Base-by-base conservation (phyloP, 2,888 invertebrate species). In the Lithophane socia region DNA sequence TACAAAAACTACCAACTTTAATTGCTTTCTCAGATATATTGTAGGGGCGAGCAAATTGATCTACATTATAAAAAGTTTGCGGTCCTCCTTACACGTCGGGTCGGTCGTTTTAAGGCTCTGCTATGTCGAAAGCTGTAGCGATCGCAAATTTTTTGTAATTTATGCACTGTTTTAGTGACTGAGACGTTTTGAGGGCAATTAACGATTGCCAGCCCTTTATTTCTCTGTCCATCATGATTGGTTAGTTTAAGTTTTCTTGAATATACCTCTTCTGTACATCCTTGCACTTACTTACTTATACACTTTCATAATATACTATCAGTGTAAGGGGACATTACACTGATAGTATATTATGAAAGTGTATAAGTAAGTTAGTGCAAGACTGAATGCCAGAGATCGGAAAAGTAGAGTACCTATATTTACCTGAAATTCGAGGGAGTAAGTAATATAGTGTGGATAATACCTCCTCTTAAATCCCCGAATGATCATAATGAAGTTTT, bases 1-100 rank as follows among this genome's bases (percentile, higher is more conserved):
- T 70, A 83, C n/a, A 83, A 76, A 84, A 83, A n/a, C 82, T 69
- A 80, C 63, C 63, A 81, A 83, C 76, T 83, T 85, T 83, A 83
- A 83, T 83, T 83, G 85, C 83, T 85, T 81, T 83, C 77, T 81
- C 63, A 76, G 85, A 85, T 85, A 84, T 84, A 83, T 83, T 76
- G 81, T 80, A 84, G 85, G 75, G 81, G 83, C 77, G 70, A 81
- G 77, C 76, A 85, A 83, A 83, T 85, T 83, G 83, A 81, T 85
- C 82, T 77, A 77, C 82, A 85, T 83, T 85, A 83, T 85, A 83
- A 83, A 84, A 83, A 83, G 83, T 83, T 83, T 83, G 72, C 82
- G 76, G 73, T 56, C 73, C 82, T 73, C 69, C 69, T 81, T 81
- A 85, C 67, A 70, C 60, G 81, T 42, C 69, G 49, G 69, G 85